Base-by-base conservation (phyloP, 2,888 invertebrate species). In the Phanerotoma sp. region DNA sequence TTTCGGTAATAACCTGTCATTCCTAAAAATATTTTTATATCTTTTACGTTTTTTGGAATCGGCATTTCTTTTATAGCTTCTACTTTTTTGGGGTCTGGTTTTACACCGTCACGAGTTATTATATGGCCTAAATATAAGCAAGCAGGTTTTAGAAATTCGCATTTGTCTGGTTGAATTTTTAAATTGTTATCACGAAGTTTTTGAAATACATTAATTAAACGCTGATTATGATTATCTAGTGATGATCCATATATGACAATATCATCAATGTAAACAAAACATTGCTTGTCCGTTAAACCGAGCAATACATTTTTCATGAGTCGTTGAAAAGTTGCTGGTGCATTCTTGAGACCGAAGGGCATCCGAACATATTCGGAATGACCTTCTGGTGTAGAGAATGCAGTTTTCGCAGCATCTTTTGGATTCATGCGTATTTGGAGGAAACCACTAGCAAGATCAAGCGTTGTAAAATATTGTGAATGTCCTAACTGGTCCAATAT, bases 361-460 rank as follows among this genome's bases (percentile, higher is more conserved):
- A 41, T 50, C 3, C 30, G 18, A 20, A 5, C n/a, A 7, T 15
- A 48, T 16, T 50, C 41, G 6, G 7, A 50, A 16, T 41, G 41
- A 11, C 50, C 30, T 1, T 40, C 20, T 4, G 50, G 50, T 4
- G 50, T 50, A 2, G 50, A 32, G 21, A 50, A 50, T 28, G 61
- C 41, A 2, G 50, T 50, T 42, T 41, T 50, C 1, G 11, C 6
- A 20, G 15, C 6, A 20, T 41, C 20, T 32, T 30, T 18, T 5
- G 41, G n/a, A 3, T 50, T 13, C 3, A 50, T 15, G 5, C 22
- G 32, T 3, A 50, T 50, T 11, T 49, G 49, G 37, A 38, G 38
- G 18, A 49, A 49, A 13, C 42, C 51, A n/a, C 21, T 33, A 5
- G 51, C 51, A 4, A 52, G 20, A 33, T 52, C 46, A 5, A 52